These are phyloP conservation scores for Diachasma alloeum DNA, from an alignment of 1,140 invertebrate species.

Conservation along the genomic window DNA sequence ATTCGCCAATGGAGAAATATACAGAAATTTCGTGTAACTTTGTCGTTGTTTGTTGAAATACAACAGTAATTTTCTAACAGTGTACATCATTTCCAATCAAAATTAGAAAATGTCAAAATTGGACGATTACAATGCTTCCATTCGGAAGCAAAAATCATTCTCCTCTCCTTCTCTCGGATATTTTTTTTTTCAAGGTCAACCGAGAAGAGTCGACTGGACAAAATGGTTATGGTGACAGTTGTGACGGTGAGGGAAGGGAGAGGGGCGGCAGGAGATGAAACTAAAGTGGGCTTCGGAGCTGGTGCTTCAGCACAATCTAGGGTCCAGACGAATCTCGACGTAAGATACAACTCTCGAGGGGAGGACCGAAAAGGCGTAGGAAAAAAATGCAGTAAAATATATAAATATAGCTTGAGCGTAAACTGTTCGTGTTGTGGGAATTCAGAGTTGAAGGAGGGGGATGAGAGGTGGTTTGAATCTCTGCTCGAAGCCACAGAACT, in stretches of 20 bases:
- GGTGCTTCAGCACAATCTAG: background rate
- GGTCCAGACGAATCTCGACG: conserved; percentile 5
- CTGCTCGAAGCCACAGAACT: conserved; percentile 27
- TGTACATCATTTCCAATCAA: too few relatives aligned
- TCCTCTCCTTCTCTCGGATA: too few relatives aligned
- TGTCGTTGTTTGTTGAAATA: too few relatives aligned
- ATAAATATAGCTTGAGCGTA: background rate
- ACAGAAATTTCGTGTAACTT: too few relatives aligned
- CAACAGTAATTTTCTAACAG: too few relatives aligned
- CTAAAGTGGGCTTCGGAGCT: background rate
- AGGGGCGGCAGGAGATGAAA: background rate
- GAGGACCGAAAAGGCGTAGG: background rate
- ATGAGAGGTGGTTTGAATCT: conserved; percentile 20
- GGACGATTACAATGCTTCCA: too few relatives aligned
- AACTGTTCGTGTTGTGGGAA: background rate
- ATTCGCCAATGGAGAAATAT: too few relatives aligned
- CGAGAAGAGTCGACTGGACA: background rate
- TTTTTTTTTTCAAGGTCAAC: background rate
- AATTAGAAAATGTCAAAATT: too few relatives aligned
- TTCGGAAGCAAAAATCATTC: too few relatives aligned
- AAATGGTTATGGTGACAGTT: background rate
- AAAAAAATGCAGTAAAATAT: background rate
- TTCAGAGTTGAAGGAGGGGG: background rate
- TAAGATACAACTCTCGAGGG: conserved; percentile 9
- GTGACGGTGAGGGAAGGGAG: background rate